phyloP scores from a whole-genome alignment of 2,888 invertebrate genomes.

The Embidobia sp. region DNA sequence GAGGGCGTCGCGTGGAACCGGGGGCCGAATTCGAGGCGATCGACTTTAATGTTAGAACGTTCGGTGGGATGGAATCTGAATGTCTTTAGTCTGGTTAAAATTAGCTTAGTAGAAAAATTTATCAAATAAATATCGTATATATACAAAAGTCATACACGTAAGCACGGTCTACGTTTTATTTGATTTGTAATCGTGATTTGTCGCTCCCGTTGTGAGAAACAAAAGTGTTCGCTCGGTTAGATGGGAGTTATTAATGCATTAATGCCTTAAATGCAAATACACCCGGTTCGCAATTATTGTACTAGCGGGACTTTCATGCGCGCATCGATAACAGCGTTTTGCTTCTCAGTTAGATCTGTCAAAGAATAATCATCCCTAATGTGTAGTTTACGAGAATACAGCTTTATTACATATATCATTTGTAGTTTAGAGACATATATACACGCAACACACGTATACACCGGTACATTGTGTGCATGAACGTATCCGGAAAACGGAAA shows the following conservation, averaged over 20 bases:
- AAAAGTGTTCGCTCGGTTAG: conserved; percentile 1
- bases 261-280: conserved; percentile 27
- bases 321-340: conserved; percentile 35
- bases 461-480: conserved; percentile 37
- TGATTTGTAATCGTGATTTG: conserved; percentile 7
- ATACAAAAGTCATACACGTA: conserved; percentile 22
- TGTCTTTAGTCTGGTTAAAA: conserved; percentile 31
- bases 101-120: conserved; percentile 50
- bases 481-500: conserved; percentile 11
- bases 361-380: conserved; percentile 54
- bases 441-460: conserved; percentile 61
- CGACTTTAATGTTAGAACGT: not conserved
- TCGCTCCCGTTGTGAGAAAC: conserved; percentile 4
- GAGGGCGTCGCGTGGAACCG: too few species aligned
- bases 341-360: conserved; percentile 27
- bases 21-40: too few species aligned
- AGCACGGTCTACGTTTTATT: conserved; percentile 6
- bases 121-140: conserved; percentile 37
- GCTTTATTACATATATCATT: conserved; percentile 46
- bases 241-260: not conserved
- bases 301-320: conserved; percentile 50
- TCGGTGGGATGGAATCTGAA: too few species aligned
- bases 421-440: conserved; percentile 47
- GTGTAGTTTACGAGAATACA: conserved; percentile 52
- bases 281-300: conserved; percentile 36